Conservation (phyloP, 2,888 invertebrate species). For the Lamproptera curius region DNA sequence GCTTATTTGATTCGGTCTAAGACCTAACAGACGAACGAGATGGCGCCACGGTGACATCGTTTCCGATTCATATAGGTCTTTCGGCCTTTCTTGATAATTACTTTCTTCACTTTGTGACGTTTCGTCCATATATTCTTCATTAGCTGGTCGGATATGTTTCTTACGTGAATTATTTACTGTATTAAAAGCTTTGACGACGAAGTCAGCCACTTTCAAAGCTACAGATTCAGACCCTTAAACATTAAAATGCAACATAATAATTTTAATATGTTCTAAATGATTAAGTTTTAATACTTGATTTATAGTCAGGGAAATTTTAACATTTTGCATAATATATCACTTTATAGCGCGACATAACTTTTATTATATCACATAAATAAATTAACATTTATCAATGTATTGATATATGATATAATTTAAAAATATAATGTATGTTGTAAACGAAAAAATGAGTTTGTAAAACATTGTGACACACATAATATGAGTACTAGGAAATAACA, state of each 20-base stretch:
- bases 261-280: no score
- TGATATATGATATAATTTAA: no score
- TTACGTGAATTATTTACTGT: slow-evolving; percentile 35
- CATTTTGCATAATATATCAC: no score
- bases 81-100: slow-evolving; percentile 40
- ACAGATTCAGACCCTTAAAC: slow-evolving; percentile 67
- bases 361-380: no score
- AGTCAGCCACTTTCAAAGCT: slow-evolving; percentile 66
- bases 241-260: neutral
- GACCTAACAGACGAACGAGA: slow-evolving; percentile 84
- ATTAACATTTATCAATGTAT: no score
- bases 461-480: no score
- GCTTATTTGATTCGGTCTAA: slow-evolving; percentile 86
- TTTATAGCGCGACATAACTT: no score
- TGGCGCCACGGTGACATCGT: slow-evolving; percentile 59
- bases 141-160: slow-evolving; percentile 32
- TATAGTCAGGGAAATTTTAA: no score
- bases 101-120: slow-evolving; percentile 32
- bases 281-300: no score
- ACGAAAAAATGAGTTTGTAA: no score
- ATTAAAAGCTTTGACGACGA: slow-evolving; percentile 65
- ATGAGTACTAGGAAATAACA: no score
- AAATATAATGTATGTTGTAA: no score
- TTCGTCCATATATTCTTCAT: slow-evolving; percentile 32
- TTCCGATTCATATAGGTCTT: slow-evolving; percentile 69